Evolutionary conservation across 2,888 invertebrate species (phyloP), one percentile per base, ranked within the genome.

Genomic region (Taphrorychus bicolor): DNA sequence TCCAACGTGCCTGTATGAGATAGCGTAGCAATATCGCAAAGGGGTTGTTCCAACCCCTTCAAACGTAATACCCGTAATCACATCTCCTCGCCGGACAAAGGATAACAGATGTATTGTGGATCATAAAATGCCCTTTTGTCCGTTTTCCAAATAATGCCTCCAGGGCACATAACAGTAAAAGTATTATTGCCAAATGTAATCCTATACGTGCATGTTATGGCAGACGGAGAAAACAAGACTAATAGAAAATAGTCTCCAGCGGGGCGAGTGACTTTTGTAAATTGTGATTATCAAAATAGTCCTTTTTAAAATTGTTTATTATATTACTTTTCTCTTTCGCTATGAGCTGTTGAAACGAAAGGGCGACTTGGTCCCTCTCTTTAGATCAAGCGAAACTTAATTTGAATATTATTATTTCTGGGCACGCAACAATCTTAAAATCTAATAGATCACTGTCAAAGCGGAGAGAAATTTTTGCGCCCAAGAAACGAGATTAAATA

Each of bases 81-180:
- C 69, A 64, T 69, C 56, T 65, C 58, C 48, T 23, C 64, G 60
- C 42, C 61, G 48, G 66, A 49, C 59, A 60, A 51, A 69, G 67
- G 60, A 70, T 70, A 70, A 70, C 70, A 70, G 70, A 70, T 70
- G 70, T 67, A 70, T 70, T 70, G 66, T 70, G 66, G 70, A 56
- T 66, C 67, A 54, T 70, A 70, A 70, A 70, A 66, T 59, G 51
- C 70, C 70, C 70, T 70, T 67, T 69, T 69, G 69, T 69, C 53
- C 53, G 60, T 51, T 51, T 32, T 24, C 41, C 40, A 16, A 53
- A 65, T 57, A 45, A 57, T 51, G 65, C 67, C 66, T 51, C 41
- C 42, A 62, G 70, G 70, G 61, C 64, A 49, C 57, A 70, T 70
- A 70, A 70, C 67, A 65, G 62, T 69, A 70, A 70, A 67, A 70